These are phyloP conservation scores for Helostoma temminkii DNA, from an alignment of 2,797 vertebrate species.

Conservation along the genomic window DNA sequence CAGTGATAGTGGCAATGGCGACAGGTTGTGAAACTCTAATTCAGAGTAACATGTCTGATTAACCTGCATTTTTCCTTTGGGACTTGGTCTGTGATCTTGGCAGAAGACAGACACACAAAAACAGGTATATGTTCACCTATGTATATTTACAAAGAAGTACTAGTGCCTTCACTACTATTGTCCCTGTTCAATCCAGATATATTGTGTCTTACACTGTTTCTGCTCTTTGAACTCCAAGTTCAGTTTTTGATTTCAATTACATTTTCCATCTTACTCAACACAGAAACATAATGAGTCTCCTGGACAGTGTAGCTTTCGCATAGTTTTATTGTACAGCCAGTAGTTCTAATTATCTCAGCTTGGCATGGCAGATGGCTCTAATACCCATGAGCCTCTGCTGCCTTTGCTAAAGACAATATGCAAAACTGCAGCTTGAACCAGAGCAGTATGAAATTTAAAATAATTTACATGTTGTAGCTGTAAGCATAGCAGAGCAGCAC, in stretches of 20 bases:
- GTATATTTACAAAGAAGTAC: neutral
- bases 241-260: neutral
- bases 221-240: neutral
- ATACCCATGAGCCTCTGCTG: slow-evolving; percentile 1
- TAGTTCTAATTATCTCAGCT: neutral
- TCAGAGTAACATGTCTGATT: slow-evolving; percentile 78
- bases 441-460: neutral
- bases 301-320: neutral
- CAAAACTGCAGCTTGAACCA: neutral
- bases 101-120: slow-evolving; percentile 35
- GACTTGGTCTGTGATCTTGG: slow-evolving; percentile 46
- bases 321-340: neutral
- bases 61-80: slow-evolving; percentile 73
- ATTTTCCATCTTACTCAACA: neutral
- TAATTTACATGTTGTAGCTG: neutral
- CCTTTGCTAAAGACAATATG: slow-evolving; percentile 1
- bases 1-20: slow-evolving; percentile 44
- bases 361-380: slow-evolving; percentile 5
- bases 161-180: neutral
- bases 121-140: slow-evolving; percentile 9
- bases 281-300: neutral
- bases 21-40: slow-evolving; percentile 71
- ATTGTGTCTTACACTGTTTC: neutral
- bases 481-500: neutral
- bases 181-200: neutral